phyloP scores from a whole-genome alignment of 2,888 invertebrate species.

The Ypsolopha scabrella region DNA sequence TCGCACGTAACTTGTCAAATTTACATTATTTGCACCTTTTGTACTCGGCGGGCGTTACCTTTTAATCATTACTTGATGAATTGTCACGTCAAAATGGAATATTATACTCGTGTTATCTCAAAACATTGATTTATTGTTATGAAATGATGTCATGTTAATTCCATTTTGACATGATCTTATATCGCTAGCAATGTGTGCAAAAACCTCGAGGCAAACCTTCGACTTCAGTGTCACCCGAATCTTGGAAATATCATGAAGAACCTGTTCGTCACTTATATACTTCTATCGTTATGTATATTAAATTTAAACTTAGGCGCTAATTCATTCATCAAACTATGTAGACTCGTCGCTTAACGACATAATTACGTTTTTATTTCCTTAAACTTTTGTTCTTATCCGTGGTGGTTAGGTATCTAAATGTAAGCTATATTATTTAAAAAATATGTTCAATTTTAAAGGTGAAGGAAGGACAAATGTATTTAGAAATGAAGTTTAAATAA shows the following conservation, averaged over 20 bases:
- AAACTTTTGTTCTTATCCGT: constrained; percentile 9
- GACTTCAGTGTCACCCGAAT: constrained; percentile 48
- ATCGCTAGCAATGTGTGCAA: constrained; percentile 68
- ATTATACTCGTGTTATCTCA: constrained; percentile 5
- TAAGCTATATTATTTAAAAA: not conserved
- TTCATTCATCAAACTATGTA: not conserved
- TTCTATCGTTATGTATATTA: not conserved
- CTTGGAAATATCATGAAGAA: constrained; percentile 30
- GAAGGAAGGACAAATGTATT: no score
- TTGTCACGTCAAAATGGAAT: constrained; percentile 39
- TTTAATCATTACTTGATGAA: constrained; percentile 32
- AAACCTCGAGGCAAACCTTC: constrained; percentile 30
- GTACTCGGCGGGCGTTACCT: constrained; percentile 46
- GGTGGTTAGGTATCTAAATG: constrained; percentile 8
- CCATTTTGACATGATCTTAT: constrained; percentile 47
- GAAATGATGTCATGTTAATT: not conserved
- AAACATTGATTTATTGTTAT: not conserved
- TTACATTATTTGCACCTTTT: constrained; percentile 18
- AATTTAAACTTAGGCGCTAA: not conserved
- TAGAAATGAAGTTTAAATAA: no score
- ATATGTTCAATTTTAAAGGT: no score
- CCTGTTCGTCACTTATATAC: not conserved
- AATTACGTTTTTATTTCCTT: constrained; percentile 9
- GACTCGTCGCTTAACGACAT: constrained; percentile 2
- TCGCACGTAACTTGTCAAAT: no score